A percentile compares a stretch with the other conserved stretches of the same genome.
phyloP scores from a whole-genome alignment of 2,797 vertebrate species.

The Hippopotamyrus pictus region DNA sequence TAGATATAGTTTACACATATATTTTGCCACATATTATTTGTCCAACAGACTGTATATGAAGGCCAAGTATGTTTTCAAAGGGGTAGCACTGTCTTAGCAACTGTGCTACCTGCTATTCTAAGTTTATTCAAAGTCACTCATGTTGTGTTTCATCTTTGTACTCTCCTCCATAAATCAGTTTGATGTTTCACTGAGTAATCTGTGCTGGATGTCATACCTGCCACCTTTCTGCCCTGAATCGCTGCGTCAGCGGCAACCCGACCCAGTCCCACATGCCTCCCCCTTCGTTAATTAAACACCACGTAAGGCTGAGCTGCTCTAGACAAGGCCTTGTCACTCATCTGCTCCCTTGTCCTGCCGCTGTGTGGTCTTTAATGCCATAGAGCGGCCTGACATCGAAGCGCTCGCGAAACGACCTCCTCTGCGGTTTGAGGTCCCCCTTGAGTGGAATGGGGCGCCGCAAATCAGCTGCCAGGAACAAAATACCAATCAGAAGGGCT shows the following conservation, averaged over 20 bases:
- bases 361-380: not conserved
- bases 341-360: not conserved
- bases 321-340: too few species aligned
- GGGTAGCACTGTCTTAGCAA: not conserved
- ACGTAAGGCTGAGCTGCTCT: too few species aligned
- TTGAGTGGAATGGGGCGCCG: not conserved
- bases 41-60: not conserved
- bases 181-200: not conserved
- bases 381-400: not conserved
- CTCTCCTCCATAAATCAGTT: not conserved
- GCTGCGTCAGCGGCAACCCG: not conserved
- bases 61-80: not conserved
- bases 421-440: not conserved
- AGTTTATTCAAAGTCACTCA: not conserved
- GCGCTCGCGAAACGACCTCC: not conserved
- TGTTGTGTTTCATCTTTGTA: not conserved
- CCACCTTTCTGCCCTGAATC: not conserved
- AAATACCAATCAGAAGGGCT: not conserved
- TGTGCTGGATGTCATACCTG: not conserved
- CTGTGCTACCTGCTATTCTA: not conserved
- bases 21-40: not conserved
- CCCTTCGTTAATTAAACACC: not conserved
- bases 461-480: not conserved
- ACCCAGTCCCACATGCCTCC: not conserved
- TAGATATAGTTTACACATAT: not conserved